Evolutionary conservation across 2,113 vertebrate species (phyloP), one percentile per base, ranked within the genome.

Genomic region (Ammodytes marinus): DNA sequence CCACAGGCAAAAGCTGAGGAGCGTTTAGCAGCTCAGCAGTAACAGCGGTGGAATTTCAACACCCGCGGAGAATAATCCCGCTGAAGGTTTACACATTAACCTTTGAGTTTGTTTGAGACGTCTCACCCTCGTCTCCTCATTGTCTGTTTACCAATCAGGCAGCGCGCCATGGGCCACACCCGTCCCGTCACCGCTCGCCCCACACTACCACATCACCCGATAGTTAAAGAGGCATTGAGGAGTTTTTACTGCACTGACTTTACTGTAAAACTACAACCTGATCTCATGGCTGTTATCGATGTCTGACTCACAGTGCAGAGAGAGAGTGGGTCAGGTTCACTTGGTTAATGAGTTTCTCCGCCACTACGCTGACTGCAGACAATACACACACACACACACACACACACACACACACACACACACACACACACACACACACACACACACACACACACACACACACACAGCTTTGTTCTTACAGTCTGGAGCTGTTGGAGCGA

Each of bases 31-130:
- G 15, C 71, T 71, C 17, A 2, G 46, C 47, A 65, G 8, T 0
- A 55, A 58, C 67, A 19, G 66, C 40, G 4, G 74, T 66, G 81
- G 77, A 86, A 87, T 91, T 69, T 77, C 43, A 84, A 83, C 71
- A 54, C 43, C 14, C 4, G 1, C 17, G 10, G 17, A 47, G 63
- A 11, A 6, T 49, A 69, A 82, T 61, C 72, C 78, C 2, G 0
- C 49, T 27, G 37, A 19, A 42, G 27, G 87, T 79, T 93, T 93
- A 86, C 77, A 88, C 83, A 82, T 92, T 90, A 92, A 91, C 91
- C 69, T 80, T 68, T 13, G 19, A 7, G 10, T 80, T 77, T 64
- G 15, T 80, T 77, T 64, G 15, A 52, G 57, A 55, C 60, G 11
- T 72, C 74, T 73, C 27, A 27, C 27, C 43, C 49, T 11, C 35